Base-by-base conservation (phyloP, 2,888 invertebrate species). In the Drosophila maculinotata region DNA sequence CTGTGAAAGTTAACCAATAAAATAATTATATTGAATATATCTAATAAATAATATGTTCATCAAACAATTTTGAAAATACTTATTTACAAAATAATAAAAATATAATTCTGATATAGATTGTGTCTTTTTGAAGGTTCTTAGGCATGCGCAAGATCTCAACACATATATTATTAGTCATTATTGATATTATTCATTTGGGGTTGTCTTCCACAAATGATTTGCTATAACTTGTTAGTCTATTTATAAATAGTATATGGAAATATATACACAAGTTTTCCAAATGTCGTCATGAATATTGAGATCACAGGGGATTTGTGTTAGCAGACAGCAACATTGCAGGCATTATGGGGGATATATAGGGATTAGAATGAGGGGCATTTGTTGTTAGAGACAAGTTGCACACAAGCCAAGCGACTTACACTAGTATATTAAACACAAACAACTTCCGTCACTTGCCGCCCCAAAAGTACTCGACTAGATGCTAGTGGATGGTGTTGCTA, bases 341-440 rank as follows among this genome's bases (percentile, higher is more conserved):
- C 36, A 28, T 30, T 9, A 28, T 42, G 14, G 20, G 17, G 10
- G 35, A 10, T 10, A 17, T 26, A 3, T 42, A 39, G 47, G 57
- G 39, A 76, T 71, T 74, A 75, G 31, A 41, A 36, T 38, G 23
- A 41, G 64, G 23, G 17, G 25, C 41, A 36, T 45, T 60, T 25
- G 7, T 26, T 38, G 45, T 71, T 76, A 71, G 42, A 47, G 45
- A 64, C 56, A 57, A 49, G 36, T 48, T 45, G 65, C 56, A 78
- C 59, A 77, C 69, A 63, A 65, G 67, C 66, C 81, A 74, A 64
- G 81, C 70, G 79, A 80, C 79, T 80, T 87, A 87, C 87, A 71
- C 82, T 78, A 49, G 60, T 53, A 65, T 74, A 59, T n/a, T 68
- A 78, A 64, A 85, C 58, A 81, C 52, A 74, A 73, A 68, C 53